These are phyloP conservation scores for Apomyelois bistriatella DNA, from an alignment of 2,888 invertebrate genomes.

Conservation along the genomic window DNA sequence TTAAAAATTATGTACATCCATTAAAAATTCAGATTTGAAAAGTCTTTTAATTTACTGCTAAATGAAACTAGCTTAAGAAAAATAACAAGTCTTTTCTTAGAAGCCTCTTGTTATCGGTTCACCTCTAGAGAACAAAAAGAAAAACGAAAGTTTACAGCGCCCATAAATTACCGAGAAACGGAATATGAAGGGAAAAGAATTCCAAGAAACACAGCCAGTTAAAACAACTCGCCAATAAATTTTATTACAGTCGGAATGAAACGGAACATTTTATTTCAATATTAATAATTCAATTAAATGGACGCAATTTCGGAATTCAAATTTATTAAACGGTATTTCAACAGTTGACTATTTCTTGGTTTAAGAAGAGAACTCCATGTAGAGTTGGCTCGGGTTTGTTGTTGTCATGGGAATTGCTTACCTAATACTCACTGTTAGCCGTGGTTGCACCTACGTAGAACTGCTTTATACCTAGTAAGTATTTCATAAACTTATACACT, in stretches of 20 bases:
- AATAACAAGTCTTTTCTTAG: neutral
- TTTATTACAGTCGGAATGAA: neutral
- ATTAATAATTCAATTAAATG: conserved; percentile 3
- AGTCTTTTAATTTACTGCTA: neutral
- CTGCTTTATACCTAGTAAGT: too few species aligned
- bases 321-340: neutral
- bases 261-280: neutral
- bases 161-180: neutral
- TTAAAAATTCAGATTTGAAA: too few species aligned
- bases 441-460: too few species aligned
- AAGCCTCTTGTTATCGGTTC: neutral
- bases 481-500: too few species aligned
- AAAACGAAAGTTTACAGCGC: neutral
- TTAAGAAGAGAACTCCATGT: neutral
- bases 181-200: neutral
- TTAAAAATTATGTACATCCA: too few species aligned
- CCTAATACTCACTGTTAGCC: too few species aligned
- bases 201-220: neutral
- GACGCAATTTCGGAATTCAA: neutral
- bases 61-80: neutral
- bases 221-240: neutral
- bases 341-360: neutral
- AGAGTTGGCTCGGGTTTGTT: neutral
- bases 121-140: conserved; percentile 1
- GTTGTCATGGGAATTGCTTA: too few species aligned